These are phyloP conservation scores for Teleiodes luculella DNA, from an alignment of 2,888 invertebrate genomes.

Conservation along the genomic window DNA sequence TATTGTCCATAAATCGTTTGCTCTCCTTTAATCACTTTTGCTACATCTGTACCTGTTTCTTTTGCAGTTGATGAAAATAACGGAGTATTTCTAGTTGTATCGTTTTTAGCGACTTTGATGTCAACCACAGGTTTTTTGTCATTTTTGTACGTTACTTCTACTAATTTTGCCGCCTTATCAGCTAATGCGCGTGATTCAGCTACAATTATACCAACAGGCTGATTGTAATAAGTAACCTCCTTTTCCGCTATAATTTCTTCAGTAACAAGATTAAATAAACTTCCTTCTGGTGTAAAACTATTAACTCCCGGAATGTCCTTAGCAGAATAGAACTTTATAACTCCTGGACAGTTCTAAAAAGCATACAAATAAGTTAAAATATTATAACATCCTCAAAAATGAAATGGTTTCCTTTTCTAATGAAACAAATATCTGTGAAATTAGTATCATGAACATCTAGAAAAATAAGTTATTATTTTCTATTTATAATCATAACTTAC, in stretches of 20 bases:
- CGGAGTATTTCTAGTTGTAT: slow-evolving; percentile 27
- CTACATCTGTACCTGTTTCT: slow-evolving; percentile 50
- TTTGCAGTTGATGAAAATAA: slow-evolving; percentile 31
- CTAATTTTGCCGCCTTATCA: slow-evolving; percentile 73
- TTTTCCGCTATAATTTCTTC: slow-evolving; percentile 65
- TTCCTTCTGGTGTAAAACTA: slow-evolving; percentile 57
- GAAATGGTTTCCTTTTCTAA: background rate
- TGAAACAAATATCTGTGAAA: too few species aligned
- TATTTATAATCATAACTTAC: slow-evolving; percentile 61
- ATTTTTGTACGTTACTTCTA: slow-evolving; percentile 72
- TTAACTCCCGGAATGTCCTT: slow-evolving; percentile 84
- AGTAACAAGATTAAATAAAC: slow-evolving; percentile 25
- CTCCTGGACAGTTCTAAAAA: slow-evolving; percentile 52
- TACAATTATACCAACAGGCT: slow-evolving; percentile 67
- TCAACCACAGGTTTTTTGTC: slow-evolving; percentile 46
- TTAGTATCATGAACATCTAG: too few species aligned
- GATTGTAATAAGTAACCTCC: slow-evolving; percentile 43
- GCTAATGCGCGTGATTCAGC: slow-evolving; percentile 77
- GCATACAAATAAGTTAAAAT: background rate
- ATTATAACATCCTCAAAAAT: background rate
- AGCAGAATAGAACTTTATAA: slow-evolving; percentile 79
- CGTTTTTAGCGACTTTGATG: slow-evolving; percentile 36
- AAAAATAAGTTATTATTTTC: too few species aligned
- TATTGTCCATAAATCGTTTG: slow-evolving; percentile 80
- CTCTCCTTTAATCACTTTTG: slow-evolving; percentile 66